These are phyloP conservation scores for Melanargia galathea DNA, from an alignment of 2,888 invertebrate genomes.

Conservation along the genomic window DNA sequence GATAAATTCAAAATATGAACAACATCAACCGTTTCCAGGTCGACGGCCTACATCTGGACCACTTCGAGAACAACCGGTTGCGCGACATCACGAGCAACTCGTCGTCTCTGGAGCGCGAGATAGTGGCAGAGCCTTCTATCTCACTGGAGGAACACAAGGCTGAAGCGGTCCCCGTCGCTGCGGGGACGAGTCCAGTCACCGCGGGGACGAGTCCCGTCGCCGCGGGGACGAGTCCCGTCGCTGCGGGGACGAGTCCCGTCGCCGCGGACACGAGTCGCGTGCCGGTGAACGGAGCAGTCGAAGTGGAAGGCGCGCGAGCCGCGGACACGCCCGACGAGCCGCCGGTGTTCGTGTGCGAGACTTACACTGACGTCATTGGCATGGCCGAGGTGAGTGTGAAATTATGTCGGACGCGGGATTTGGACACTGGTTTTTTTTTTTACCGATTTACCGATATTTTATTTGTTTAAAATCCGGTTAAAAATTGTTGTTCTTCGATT, in stretches of 20 bases:
- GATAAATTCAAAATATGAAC: not conserved
- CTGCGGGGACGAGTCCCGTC: not conserved
- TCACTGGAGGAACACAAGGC: conserved; percentile 29
- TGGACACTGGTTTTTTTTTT: not conserved
- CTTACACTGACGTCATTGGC: conserved; percentile 62
- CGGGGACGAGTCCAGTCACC: not conserved
- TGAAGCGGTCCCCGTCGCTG: no score
- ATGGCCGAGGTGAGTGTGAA: conserved; percentile 61
- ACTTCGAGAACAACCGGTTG: conserved; percentile 57
- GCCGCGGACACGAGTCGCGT: conserved; percentile 4
- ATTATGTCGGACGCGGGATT: conserved; percentile 4
- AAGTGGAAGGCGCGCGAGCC: conserved; percentile 36
- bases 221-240: not conserved
- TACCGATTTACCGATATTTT: no score
- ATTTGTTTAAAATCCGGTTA: no score
- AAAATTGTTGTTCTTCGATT: no score
- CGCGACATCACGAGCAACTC: conserved; percentile 59
- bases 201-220: conserved; percentile 3
- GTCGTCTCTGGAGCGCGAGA: conserved; percentile 70
- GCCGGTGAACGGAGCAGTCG: conserved; percentile 32
- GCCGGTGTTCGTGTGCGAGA: conserved; percentile 63
- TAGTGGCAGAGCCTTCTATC: conserved; percentile 44
- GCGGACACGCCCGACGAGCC: conserved; percentile 64
- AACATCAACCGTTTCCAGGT: conserved; percentile 50
- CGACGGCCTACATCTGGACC: conserved; percentile 66